Base-by-base conservation (phyloP, 2,113 vertebrate species). In the Forbesichthys papilliferus region DNA sequence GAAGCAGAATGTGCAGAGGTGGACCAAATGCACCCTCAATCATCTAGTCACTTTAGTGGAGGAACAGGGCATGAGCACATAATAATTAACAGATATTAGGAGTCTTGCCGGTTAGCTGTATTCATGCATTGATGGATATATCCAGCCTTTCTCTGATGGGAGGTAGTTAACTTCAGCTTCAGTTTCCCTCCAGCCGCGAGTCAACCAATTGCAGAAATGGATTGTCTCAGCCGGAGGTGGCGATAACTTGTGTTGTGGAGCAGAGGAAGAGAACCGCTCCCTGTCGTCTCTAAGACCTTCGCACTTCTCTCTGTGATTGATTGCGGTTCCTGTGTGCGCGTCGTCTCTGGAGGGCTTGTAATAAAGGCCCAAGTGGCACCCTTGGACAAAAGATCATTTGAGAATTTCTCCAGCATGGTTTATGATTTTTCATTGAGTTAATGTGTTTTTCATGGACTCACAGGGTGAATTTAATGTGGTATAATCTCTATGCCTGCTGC, bases 41-140 rank as follows among this genome's bases (percentile, higher is more conserved):
- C 27, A 27, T 27, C 27, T 27, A 53, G 7, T 42, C 5, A 42
- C 36, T 6, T 42, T 42, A 42, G 36, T 8, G 5, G 36, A 42
- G 36, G 7, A 42, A 42, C 27, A 27, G 27, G 27, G 27, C 27
- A 27, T 27, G 16, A 0, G 49, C 48, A 53, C 54, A 68, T n/a
- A 58, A 76, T 69, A 83, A 85, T 78, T 61, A 76, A 78, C 53
- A 61, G 68, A 51, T 66, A 48, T 71, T 65, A 70, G 69, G 46
- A 61, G 42, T 49, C 36, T 55, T 68, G 61, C 65, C 58, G 67
- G 69, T 83, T 79, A 42, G 42, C 54, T 77, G 71, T 64, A 47
- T 64, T 55, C 74, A 52, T 56, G 12, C 10, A 3, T 52, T 59
- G 42, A 81, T 82, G 27, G 79, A 82, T 80, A 84, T 82, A 84